Percentiles rank a stretch among this genome's conserved stretches.
Evolutionary conservation across 1,140 invertebrate genomes (phyloP).

Genomic region (Maconellicoccus hirsutus): DNA sequence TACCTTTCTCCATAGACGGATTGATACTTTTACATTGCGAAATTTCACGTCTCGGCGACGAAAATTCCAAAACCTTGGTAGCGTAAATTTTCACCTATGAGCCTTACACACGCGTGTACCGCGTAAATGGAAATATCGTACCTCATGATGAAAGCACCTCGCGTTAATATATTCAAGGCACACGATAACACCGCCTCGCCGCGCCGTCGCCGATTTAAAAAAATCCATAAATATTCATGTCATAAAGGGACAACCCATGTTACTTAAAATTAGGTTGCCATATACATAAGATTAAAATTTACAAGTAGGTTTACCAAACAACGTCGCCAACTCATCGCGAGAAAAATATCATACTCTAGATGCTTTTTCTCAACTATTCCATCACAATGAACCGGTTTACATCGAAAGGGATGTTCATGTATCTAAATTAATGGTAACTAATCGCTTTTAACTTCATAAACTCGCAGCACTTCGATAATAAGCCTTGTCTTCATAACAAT

Average conservation of each 20-base stretch:
- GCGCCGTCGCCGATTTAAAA: not conserved
- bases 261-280: not conserved
- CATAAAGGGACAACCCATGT: not conserved
- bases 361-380: no score
- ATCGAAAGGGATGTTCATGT: no score
- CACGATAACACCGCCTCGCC: not conserved
- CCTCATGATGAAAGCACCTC: not conserved
- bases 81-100: not conserved
- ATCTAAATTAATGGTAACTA: no score
- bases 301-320: not conserved
- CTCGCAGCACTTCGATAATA: not conserved
- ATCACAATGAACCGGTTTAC: no score
- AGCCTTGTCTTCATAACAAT: not conserved
- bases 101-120: no score
- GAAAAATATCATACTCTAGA: no score
- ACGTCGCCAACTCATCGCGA: no score
- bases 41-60: no score
- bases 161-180: slow-evolving; percentile 4
- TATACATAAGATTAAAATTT: not conserved
- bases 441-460: not conserved
- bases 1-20: no score
- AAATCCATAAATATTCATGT: not conserved
- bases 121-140: not conserved
- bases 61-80: no score
- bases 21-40: no score